These are phyloP conservation scores for Amazona guildingii DNA, from an alignment of 2,113 vertebrate species.

Conservation along the genomic window DNA sequence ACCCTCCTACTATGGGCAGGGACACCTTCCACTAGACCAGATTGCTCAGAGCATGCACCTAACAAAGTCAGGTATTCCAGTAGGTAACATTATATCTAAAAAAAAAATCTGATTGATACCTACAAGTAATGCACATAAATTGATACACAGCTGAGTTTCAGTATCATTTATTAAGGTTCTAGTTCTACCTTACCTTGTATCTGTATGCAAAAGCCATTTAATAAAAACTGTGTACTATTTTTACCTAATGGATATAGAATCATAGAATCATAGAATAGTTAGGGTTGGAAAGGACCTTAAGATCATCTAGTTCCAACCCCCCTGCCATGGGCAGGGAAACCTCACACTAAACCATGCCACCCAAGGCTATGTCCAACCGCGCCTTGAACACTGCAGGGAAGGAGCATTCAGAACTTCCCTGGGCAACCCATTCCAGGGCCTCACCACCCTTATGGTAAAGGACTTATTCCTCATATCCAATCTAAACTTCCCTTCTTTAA, in stretches of 20 bases:
- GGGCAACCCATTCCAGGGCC: too few relatives aligned
- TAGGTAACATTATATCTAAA: background rate
- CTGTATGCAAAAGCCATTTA: background rate
- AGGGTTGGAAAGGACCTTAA: too few relatives aligned
- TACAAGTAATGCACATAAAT: background rate
- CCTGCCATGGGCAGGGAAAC: too few relatives aligned
- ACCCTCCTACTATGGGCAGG: background rate
- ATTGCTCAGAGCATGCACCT: background rate
- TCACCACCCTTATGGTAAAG: too few relatives aligned
- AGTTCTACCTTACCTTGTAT: background rate
- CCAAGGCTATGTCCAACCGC: too few relatives aligned
- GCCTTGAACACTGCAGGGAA: too few relatives aligned
- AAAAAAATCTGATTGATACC: background rate
- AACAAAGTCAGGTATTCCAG: background rate
- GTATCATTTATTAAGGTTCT: background rate
- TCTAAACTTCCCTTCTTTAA: too few relatives aligned
- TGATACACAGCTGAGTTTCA: background rate
- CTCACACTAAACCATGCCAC: too few relatives aligned
- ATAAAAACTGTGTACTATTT: background rate
- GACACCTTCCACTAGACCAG: background rate
- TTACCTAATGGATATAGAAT: background rate
- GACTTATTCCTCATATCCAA: too few relatives aligned
- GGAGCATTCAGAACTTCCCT: too few relatives aligned
- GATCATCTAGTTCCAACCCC: too few relatives aligned
- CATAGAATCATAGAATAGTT: too few relatives aligned